Base-by-base conservation (phyloP, 2,113 vertebrate genomes). In the Eudyptes chrysolophus region DNA sequence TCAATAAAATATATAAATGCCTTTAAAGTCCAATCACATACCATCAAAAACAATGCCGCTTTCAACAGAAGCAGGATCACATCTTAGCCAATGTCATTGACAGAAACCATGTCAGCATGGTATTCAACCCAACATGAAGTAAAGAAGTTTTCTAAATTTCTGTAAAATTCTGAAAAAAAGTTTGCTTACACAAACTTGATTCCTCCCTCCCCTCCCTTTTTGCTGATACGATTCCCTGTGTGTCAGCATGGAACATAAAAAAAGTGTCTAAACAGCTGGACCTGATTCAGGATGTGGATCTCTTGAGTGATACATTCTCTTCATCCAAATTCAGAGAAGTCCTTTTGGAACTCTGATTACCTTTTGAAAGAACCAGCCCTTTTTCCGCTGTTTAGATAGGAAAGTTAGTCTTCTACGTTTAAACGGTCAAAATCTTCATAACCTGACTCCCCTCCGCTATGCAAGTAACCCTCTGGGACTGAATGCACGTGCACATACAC, bases 401-500 rank as follows among this genome's bases (percentile, higher is more conserved):
- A 62, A 66, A 66, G 19, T 58, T 54, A 24, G 5, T 74, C 30
- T 91, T 62, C 11, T 68, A 82, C 68, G 10, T 7, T 54, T 40
- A 44, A 71, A 48, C 29, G 9, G 12, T 62, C 29, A 90, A 90
- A 84, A 55, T 75, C 30, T 52, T 57, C 19, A 34, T 68, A 58
- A 60, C 13, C 42, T 64, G 44, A 30, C 7, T 19, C 9, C 6
- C 10, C 52, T 74, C 9, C 13, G 6, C 57, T 21, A 2, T 8
- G 19, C 21, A 70, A 16, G 19, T 26, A 54, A 19, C 11, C 38
- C 15, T 26, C 15, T 64, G 44, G 34, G 24, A 7, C 25, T 48
- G 75, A 38, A n/a, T 26, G 6, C 2, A 0, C 24, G n/a, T 58
- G 26, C 24, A 36, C 4, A 0, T 44, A 6, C 14, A 21, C 17